Evolutionary conservation across 2,113 vertebrate species (phyloP), one percentile per base, ranked within the genome.

Genomic region (Phylloscopus trochilus): DNA sequence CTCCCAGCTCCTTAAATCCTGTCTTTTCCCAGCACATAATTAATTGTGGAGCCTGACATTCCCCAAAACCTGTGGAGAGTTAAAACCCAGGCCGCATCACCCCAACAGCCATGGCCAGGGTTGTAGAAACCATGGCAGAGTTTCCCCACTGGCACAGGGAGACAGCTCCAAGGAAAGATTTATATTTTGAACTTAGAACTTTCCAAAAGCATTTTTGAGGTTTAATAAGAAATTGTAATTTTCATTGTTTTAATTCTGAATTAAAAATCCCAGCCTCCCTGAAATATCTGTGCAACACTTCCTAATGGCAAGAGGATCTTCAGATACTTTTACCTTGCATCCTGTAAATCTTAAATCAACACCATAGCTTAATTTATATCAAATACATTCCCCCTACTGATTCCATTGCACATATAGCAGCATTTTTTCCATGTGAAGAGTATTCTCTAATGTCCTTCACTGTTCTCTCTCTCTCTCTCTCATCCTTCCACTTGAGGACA

Each of bases 381-480:
- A 77, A 79, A 28, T 37, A 53, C 47, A 39, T 90, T 92, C 37
- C 21, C 44, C 46, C 47, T 52, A 11, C 78, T 79, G 80, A 72
- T 59, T 78, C 69, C 39, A 30, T 51, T 69, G 87, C 74, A 88
- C 89, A 70, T 87, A 77, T 92, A 90, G 87, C 80, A 92, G 87
- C 46, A 52, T 86, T 94, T 93, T 93, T 96, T 78, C 68, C 69
- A 44, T 59, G 64, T 75, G 77, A 94, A 92, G 87, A 84, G 88
- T 72, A 89, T 92, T 87, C 89, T 96, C 79, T 91, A 69, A 89
- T 70, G 87, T 67, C 94, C 95, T 95, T 94, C 73, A 60, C 91
- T 88, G 14, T 84, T 94, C 86, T 44, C 49, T 33, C 58, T 83
- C 78, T 80, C 81, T 68, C 60, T 87, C 64, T 72, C 90, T 85